Evolutionary conservation across 2,888 invertebrate genomes (phyloP).

Genomic region (Alloscopus bannaensis): DNA sequence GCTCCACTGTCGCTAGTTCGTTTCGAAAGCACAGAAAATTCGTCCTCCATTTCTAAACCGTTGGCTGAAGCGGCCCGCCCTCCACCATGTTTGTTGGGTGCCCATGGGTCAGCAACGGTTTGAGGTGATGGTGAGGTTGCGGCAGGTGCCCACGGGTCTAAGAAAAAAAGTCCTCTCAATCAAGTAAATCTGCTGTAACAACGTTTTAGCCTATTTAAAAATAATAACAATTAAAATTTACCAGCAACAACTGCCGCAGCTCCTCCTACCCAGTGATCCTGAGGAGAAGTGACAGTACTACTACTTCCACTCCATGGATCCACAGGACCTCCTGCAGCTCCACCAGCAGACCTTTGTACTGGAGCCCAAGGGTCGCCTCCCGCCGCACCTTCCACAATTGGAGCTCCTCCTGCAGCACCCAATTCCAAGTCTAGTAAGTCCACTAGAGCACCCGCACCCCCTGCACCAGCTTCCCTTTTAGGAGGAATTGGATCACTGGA

Average conservation of each 20-base stretch:
- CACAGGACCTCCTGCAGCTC: constrained; percentile 13
- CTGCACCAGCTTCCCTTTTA: constrained; percentile 53
- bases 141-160: constrained; percentile 81
- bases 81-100: constrained; percentile 70
- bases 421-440: constrained; percentile 90
- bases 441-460: constrained; percentile 78
- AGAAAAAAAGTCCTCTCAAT: too few species aligned
- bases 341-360: constrained; percentile 41
- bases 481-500: constrained; percentile 33
- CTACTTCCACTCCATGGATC: constrained; percentile 72
- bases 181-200: too few species aligned
- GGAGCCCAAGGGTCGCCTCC: constrained; percentile 74
- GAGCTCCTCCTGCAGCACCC: constrained; percentile 77
- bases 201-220: too few species aligned
- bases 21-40: constrained; percentile 91
- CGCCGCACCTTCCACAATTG: constrained; percentile 75
- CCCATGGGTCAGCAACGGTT: constrained; percentile 75
- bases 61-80: constrained; percentile 76
- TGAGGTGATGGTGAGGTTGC: constrained; percentile 61
- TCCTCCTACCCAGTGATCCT: constrained; percentile 70
- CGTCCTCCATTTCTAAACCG: constrained; percentile 80
- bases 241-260: constrained; percentile 54
- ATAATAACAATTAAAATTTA: constrained; percentile 30
- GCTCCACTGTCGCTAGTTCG: constrained; percentile 76
- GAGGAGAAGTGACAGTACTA: constrained; percentile 69